Evolutionary conservation across 1,140 invertebrate genomes (phyloP), one percentile per base, ranked within the genome.

Genomic region (Megalonaias nervosa): DNA sequence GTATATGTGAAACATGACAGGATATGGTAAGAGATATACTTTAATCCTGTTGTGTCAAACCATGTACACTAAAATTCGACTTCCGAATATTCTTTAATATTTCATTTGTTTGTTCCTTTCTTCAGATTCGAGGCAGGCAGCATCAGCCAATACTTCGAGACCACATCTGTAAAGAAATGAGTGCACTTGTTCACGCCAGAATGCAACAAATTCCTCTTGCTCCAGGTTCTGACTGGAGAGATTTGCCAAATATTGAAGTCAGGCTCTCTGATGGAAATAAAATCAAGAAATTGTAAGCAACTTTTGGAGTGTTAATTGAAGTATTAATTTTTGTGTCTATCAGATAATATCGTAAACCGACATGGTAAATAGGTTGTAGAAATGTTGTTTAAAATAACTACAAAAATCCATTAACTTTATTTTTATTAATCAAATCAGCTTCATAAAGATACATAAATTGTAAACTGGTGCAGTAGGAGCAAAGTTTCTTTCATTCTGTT

Each of bases 111-210:
- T 65, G n/a, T 62, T 23, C 56, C 62, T 64, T 78, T 72, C 48
- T 85, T 85, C 79, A 94, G 91, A 92, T 96, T 55, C 91, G 95
- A 83, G 93, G 93, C 16, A 92, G 92, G 60, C 92, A 94, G 73
- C 91, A 92, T 82, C 91, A 92, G 65, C 90, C 92, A 0, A 90
- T 93, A 61, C 85, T 96, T 16, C 89, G 92, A 13, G 96, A 97
- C 89, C 96, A 97, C 82, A 94, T 96, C 78, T 97, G 95, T 85
- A 97, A 97, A 89, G 94, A 96, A 78, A 96, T 97, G 95, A 94
- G 94, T 60, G 92, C 94, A 2, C 88, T 97, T 19, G 94, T 96
- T 9, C 94, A 94, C 86, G 95, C 95, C 6, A 92, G 96, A 67
- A 96, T 97, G 83, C 91, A 92, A 59, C 92, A 95, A 79, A 94